These are phyloP conservation scores for Pyralis farinalis DNA, from an alignment of 2,888 invertebrate genomes.

Conservation along the genomic window DNA sequence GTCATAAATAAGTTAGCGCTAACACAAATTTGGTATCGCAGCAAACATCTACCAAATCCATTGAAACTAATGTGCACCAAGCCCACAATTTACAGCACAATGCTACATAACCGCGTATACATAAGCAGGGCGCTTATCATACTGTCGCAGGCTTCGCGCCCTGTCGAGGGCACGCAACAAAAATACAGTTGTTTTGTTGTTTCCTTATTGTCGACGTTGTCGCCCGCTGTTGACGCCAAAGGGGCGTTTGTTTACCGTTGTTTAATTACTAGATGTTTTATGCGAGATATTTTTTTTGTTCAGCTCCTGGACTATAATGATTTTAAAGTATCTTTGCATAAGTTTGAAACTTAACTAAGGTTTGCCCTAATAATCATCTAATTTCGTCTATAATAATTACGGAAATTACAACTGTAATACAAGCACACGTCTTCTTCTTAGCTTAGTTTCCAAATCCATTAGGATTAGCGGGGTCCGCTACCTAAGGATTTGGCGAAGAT, in stretches of 20 bases:
- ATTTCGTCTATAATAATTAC: too few species aligned
- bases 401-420: too few species aligned
- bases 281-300: conserved; percentile 39
- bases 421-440: too few species aligned
- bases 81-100: not conserved
- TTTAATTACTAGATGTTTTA: conserved; percentile 66
- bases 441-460: too few species aligned
- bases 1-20: too few species aligned
- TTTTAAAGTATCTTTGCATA: conserved; percentile 11
- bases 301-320: conserved; percentile 25
- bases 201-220: conserved; percentile 5
- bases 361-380: too few species aligned
- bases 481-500: too few species aligned
- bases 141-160: conserved; percentile 47
- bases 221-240: conserved; percentile 51
- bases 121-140: conserved; percentile 48
- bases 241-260: conserved; percentile 49
- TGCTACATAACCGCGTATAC: not conserved
- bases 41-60: not conserved
- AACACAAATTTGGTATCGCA: not conserved
- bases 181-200: conserved; percentile 37
- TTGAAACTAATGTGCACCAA: not conserved
- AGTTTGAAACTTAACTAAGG: too few species aligned
- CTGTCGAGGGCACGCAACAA: conserved; percentile 57
- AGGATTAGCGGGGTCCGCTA: too few species aligned